Evolutionary conservation across 1,140 invertebrate species (phyloP).

Genomic region (Rhagoletis zephyria): DNA sequence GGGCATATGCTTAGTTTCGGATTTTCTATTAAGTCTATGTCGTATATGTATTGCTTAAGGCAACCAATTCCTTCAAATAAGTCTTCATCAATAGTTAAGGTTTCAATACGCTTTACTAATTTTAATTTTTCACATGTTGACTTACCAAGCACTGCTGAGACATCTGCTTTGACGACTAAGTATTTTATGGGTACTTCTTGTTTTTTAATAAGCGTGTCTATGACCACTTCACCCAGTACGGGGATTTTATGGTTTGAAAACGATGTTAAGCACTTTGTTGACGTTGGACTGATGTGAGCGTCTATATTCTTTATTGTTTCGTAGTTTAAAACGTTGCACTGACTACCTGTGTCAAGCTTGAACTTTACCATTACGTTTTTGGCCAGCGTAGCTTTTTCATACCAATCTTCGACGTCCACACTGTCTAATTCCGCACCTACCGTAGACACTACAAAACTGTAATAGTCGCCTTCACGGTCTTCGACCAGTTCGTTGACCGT

Average conservation of each 20-base stretch:
- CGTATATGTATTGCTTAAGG: constrained; percentile 57
- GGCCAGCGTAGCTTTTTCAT: neutral
- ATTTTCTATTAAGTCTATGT: constrained; percentile 54
- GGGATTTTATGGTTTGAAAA: neutral
- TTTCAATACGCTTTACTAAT: neutral
- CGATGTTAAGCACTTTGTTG: constrained; percentile 26
- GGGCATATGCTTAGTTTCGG: no score
- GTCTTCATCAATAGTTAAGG: constrained; percentile 5
- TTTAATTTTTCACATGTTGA: no score
- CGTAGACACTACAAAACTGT: constrained; percentile 59
- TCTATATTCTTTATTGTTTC: neutral
- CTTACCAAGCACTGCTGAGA: neutral
- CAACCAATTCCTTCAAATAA: constrained; percentile 58
- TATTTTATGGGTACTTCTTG: constrained; percentile 33
- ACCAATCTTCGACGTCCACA: neutral
- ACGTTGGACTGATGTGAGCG: neutral
- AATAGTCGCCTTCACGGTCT: constrained; percentile 59
- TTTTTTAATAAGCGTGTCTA: constrained; percentile 17
- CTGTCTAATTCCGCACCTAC: constrained; percentile 26
- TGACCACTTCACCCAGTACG: constrained; percentile 46
- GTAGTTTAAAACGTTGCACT: constrained; percentile 21
- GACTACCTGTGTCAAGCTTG: constrained; percentile 41
- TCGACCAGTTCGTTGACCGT: constrained; percentile 58
- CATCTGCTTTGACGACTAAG: constrained; percentile 18
- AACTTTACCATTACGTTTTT: constrained; percentile 16